phyloP scores from a whole-genome alignment of 1,140 invertebrate species.

The Chrysoperla carnea region DNA sequence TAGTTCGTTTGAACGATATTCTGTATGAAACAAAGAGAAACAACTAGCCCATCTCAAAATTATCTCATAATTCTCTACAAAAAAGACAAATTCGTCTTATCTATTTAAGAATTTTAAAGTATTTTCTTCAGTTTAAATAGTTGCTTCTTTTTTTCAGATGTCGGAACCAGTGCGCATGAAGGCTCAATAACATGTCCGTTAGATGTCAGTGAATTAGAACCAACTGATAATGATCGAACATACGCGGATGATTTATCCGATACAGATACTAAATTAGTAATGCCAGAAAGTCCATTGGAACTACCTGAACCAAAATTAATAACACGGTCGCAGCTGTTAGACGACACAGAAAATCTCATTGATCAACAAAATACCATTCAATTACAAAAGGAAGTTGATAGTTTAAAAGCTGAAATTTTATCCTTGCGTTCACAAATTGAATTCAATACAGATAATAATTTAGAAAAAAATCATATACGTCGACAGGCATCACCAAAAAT shows the following conservation, averaged over 20 bases:
- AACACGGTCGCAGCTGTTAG: background rate
- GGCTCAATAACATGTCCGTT: slow-evolving; percentile 30
- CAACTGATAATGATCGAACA: slow-evolving; percentile 18
- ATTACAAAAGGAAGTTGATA: slow-evolving; percentile 33
- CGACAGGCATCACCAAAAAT: too few species aligned
- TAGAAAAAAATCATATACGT: background rate
- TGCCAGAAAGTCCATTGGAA: slow-evolving; percentile 20
- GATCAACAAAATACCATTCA: slow-evolving; percentile 9
- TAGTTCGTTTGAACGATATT: too few species aligned
- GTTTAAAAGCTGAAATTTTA: slow-evolving; percentile 30
- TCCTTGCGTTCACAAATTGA: slow-evolving; percentile 31
- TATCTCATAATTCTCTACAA: too few species aligned
- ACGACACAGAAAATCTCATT: background rate
- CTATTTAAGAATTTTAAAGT: too few species aligned
- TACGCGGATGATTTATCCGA: slow-evolving; percentile 20
- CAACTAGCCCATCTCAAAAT: too few species aligned
- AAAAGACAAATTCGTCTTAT: too few species aligned
- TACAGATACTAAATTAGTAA: slow-evolving; percentile 19
- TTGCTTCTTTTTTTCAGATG: slow-evolving; percentile 25
- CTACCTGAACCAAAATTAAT: slow-evolving; percentile 20
- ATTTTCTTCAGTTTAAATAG: too few species aligned
- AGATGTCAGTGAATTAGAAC: slow-evolving; percentile 28
- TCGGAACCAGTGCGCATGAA: slow-evolving; percentile 28
- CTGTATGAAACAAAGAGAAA: too few species aligned
- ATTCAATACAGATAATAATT: slow-evolving; percentile 5